phyloP scores from a whole-genome alignment of 2,797 vertebrate species.

The Platalea minor region DNA sequence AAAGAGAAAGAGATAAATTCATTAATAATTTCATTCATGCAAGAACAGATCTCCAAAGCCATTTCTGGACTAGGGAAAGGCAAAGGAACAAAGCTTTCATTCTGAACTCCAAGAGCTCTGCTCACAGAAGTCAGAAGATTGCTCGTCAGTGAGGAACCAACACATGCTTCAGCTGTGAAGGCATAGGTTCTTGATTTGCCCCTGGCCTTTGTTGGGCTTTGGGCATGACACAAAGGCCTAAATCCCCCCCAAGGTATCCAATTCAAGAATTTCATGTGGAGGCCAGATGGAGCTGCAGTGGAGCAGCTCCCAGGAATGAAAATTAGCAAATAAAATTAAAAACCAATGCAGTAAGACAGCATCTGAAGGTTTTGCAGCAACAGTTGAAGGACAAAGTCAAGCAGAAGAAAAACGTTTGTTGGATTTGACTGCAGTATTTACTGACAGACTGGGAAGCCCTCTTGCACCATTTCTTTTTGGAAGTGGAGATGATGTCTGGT shows the following conservation, averaged over 20 bases:
- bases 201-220: not conserved
- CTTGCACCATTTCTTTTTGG: not conserved
- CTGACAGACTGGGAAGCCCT: not conserved
- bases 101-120: not conserved
- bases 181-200: not conserved
- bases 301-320: not conserved
- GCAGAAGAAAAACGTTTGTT: not conserved
- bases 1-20: not conserved
- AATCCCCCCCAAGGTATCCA: not conserved
- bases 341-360: not conserved
- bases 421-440: not conserved
- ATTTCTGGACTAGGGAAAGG: not conserved
- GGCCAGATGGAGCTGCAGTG: not conserved
- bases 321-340: not conserved
- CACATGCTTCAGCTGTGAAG: not conserved
- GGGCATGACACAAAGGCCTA: not conserved
- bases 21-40: not conserved
- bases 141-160: not conserved
- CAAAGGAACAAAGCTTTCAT: not conserved
- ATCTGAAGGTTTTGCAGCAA: not conserved
- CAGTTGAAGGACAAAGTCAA: not conserved
- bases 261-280: not conserved
- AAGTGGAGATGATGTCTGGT: not conserved
- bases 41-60: not conserved
- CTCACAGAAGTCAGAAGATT: not conserved